Percentiles rank a stretch among this genome's conserved stretches.
phyloP scores from a whole-genome alignment of 2,113 vertebrate species.

The Procavia capensis region DNA sequence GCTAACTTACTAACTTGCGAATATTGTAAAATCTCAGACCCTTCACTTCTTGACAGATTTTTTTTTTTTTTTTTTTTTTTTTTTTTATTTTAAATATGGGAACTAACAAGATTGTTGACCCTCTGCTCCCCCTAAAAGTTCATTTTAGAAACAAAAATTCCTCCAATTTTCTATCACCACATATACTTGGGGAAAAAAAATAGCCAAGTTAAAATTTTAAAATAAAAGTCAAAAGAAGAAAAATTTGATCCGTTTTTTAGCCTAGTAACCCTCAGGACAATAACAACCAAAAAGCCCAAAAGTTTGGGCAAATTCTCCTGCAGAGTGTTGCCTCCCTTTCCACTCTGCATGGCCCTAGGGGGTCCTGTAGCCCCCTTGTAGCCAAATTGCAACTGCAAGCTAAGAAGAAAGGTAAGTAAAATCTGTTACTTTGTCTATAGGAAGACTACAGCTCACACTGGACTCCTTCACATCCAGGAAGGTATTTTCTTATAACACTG shows the following conservation, averaged over 20 bases:
- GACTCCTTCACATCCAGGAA: not conserved
- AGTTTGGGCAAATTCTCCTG: not conserved
- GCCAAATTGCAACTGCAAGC: too few species aligned
- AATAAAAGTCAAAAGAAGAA: not conserved
- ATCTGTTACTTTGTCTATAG: not conserved
- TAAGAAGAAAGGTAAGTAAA: not conserved
- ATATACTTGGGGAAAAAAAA: not conserved
- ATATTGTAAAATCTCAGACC: not conserved
- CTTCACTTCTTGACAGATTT: not conserved
- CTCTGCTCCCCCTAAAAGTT: not conserved
- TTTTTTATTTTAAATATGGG: not conserved
- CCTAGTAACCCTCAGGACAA: not conserved
- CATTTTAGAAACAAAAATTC: not conserved
- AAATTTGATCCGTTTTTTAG: not conserved
- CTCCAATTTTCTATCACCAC: not conserved
- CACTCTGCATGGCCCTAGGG: not conserved
- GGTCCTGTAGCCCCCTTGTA: too few species aligned
- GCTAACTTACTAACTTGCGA: not conserved
- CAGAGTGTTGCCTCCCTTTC: not conserved
- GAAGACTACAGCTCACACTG: not conserved
- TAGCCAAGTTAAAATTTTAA: not conserved
- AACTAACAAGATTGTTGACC: not conserved
- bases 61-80: not conserved
- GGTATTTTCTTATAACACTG: not conserved
- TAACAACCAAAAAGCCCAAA: not conserved